Evolutionary conservation across 2,113 vertebrate genomes (phyloP).

Genomic region (Misgurnus mizolepis): DNA sequence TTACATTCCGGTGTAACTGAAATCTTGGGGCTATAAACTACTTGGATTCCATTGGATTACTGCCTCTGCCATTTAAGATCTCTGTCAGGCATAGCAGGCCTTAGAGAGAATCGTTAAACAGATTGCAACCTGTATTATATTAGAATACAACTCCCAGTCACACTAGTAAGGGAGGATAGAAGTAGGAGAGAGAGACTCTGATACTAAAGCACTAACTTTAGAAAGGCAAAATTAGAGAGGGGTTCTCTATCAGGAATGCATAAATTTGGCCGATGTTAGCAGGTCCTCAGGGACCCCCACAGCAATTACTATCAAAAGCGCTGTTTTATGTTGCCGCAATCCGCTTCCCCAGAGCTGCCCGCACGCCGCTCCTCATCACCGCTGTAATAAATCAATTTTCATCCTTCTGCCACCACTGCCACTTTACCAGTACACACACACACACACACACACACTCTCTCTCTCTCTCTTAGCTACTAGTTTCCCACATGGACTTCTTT

Average conservation of each 20-base stretch:
- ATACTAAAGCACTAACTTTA: constrained; percentile 48
- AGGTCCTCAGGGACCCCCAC: constrained; percentile 67
- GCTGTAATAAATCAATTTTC: constrained; percentile 80
- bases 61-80: neutral
- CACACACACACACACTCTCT: too few species aligned
- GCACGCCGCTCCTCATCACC: constrained; percentile 76
- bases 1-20: constrained; percentile 26
- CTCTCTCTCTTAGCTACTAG: constrained; percentile 41
- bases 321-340: constrained; percentile 73
- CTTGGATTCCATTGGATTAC: neutral
- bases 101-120: constrained; percentile 9
- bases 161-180: neutral
- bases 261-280: constrained; percentile 64
- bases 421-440: constrained; percentile 44
- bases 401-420: constrained; percentile 60
- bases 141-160: neutral
- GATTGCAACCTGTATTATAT: constrained; percentile 19
- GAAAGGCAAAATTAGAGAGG: constrained; percentile 60
- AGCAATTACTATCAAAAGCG: constrained; percentile 73
- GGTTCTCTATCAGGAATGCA: constrained; percentile 56
- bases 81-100: neutral
- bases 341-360: constrained; percentile 66
- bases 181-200: neutral
- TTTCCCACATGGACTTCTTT: constrained; percentile 37
- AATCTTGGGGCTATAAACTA: constrained; percentile 5